Conservation (phyloP, 2,888 invertebrate species). For the Scotopteryx bipunctaria region DNA sequence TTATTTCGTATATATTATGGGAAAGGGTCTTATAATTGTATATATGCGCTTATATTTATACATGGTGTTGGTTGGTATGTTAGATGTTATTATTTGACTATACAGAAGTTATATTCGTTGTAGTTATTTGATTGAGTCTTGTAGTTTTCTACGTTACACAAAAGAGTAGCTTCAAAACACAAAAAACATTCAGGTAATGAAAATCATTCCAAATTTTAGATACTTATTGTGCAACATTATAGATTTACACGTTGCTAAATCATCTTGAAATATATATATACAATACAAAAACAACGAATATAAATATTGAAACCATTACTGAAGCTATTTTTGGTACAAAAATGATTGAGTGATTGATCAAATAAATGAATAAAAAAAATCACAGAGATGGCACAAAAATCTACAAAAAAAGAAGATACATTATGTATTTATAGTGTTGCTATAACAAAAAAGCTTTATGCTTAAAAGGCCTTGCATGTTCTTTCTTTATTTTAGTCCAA, state of each 20-base stretch:
- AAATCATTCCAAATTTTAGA: too few relatives aligned
- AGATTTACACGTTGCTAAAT: too few relatives aligned
- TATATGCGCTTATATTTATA: conserved; percentile 59
- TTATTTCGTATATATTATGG: conserved; percentile 45
- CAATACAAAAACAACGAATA: too few relatives aligned
- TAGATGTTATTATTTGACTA: conserved; percentile 9
- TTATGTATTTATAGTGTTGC: conserved; percentile 56
- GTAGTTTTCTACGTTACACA: neutral
- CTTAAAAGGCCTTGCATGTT: conserved; percentile 72
- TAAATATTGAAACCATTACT: too few relatives aligned
- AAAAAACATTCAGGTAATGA: neutral
- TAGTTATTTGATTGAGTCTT: conserved; percentile 40
- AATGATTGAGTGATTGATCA: too few relatives aligned
- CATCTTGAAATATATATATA: too few relatives aligned
- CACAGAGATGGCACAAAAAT: neutral
- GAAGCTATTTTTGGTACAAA: too few relatives aligned
- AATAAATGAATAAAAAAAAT: neutral
- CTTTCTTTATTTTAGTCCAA: conserved; percentile 52
- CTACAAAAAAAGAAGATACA: neutral
- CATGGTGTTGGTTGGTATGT: conserved; percentile 52
- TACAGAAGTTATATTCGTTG: conserved; percentile 39
- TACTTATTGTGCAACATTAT: too few relatives aligned
- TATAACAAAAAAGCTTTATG: conserved; percentile 63
- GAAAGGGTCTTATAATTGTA: conserved; percentile 53
- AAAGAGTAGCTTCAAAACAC: neutral